phyloP scores from a whole-genome alignment of 2,797 vertebrate genomes.

The Hoplostethus mediterraneus region DNA sequence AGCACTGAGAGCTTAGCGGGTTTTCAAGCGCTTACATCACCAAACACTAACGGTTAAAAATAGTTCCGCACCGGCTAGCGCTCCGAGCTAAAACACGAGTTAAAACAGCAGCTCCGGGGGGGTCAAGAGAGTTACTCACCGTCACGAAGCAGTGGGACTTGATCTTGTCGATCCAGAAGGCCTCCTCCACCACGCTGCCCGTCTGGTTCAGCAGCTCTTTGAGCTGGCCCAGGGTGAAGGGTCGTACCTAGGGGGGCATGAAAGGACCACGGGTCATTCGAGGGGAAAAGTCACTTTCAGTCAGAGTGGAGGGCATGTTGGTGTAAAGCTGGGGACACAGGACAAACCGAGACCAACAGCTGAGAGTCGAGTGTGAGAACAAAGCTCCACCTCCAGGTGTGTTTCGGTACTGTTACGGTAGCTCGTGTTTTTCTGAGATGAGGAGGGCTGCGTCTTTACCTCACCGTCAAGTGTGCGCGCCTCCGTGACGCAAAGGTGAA shows the following conservation, averaged over 20 bases:
- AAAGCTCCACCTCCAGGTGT: too few relatives aligned
- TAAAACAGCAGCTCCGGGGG: too few relatives aligned
- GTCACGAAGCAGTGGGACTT: conserved; percentile 97
- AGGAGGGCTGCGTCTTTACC: conserved; percentile 3
- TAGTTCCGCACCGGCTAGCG: not conserved
- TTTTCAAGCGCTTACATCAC: too few relatives aligned
- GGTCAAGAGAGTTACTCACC: conserved; percentile 71
- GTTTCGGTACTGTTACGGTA: not conserved
- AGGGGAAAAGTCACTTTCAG: not conserved
- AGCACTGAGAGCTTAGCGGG: too few relatives aligned
- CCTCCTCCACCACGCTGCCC: conserved; percentile 89
- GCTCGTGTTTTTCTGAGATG: conserved; percentile 1
- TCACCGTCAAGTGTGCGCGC: not conserved
- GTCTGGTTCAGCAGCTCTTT: conserved; percentile 92
- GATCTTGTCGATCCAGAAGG: conserved; percentile 96
- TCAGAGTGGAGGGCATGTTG: not conserved
- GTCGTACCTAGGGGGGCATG: conserved; percentile 85
- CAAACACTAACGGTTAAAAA: not conserved
- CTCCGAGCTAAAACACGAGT: too few relatives aligned
- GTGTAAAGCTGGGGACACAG: not conserved
- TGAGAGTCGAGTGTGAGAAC: too few relatives aligned
- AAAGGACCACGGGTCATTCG: not conserved
- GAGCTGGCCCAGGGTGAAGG: conserved; percentile 93
- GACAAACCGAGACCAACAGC: too few relatives aligned
- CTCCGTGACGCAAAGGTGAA: conserved; percentile 29